phyloP scores from a whole-genome alignment of 2,888 invertebrate species.

The Conomelus anceps region DNA sequence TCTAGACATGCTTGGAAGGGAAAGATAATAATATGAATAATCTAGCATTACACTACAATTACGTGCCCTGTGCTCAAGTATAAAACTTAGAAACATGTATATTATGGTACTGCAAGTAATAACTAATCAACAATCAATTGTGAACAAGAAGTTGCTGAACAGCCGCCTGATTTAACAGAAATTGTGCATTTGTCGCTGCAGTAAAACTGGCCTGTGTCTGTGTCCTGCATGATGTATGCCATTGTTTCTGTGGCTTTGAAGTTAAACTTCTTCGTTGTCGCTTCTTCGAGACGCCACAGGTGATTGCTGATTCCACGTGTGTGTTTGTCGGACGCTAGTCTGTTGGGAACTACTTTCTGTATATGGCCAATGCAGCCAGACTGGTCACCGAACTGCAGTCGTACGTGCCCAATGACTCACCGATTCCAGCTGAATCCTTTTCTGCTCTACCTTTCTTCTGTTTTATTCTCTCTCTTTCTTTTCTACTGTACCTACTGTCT shows the following conservation, averaged over 20 bases:
- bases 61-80: no score
- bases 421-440: background rate
- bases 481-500: background rate
- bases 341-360: background rate
- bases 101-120: no score
- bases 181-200: background rate
- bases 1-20: no score
- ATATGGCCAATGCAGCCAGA: background rate
- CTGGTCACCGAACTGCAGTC: background rate
- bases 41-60: no score
- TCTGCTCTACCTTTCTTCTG: background rate
- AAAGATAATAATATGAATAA: no score
- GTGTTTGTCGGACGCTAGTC: background rate
- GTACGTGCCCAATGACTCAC: background rate
- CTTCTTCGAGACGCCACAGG: background rate
- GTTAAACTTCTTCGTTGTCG: background rate
- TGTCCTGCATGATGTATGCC: background rate
- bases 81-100: no score
- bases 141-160: no score
- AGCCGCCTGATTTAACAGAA: background rate
- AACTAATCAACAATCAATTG: no score
- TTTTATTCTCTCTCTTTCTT: background rate
- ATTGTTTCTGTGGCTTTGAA: background rate
- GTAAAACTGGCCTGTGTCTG: background rate
- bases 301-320: background rate